Conservation (phyloP, 2,113 vertebrate genomes). For the Dromaius novaehollandiae region DNA sequence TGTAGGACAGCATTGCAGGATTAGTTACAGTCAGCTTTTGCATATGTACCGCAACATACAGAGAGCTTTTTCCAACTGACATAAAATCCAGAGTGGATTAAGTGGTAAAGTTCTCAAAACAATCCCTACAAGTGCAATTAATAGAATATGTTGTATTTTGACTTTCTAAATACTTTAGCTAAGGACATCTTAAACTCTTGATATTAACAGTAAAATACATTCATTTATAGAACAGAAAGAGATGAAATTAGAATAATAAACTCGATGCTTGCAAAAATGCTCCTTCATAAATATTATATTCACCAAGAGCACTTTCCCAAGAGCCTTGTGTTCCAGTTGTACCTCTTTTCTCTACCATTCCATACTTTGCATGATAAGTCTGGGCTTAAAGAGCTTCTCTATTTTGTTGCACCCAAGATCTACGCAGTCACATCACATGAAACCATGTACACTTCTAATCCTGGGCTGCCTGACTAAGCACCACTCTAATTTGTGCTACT, state of each 20-base stretch:
- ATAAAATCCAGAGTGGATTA: conserved; percentile 48
- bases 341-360: not conserved
- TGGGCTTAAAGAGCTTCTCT: not conserved
- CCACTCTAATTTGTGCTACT: not conserved
- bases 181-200: not conserved
- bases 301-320: not conserved
- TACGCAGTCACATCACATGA: not conserved
- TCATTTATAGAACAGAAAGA: not conserved
- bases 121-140: not conserved
- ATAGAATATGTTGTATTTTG: conserved; percentile 23
- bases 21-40: not conserved
- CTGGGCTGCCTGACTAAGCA: not conserved
- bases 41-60: rapidly evolving
- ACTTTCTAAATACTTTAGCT: conserved; percentile 15
- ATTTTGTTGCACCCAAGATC: not conserved
- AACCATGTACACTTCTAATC: not conserved
- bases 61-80: not conserved
- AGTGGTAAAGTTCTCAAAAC: not conserved
- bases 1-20: not conserved
- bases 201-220: not conserved
- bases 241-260: not conserved
- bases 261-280: not conserved
- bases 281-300: not conserved
- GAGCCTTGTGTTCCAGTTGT: not conserved
- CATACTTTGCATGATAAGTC: not conserved